Conservation (phyloP, 2,113 vertebrate genomes). For the Rhynchomys soricoides region DNA sequence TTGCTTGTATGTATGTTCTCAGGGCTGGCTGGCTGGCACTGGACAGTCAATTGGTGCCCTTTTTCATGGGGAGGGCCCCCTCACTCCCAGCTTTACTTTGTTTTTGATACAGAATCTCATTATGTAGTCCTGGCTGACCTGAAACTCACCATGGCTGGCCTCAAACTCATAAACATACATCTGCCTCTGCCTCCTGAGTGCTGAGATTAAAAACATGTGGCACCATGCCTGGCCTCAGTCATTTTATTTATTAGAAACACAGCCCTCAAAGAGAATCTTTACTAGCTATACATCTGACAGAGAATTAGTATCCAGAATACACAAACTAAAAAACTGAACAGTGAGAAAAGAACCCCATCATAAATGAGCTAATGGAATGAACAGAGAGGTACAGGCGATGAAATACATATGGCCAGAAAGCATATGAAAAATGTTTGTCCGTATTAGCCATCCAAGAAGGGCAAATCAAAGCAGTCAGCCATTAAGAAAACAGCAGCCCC, state of each 20-base stretch:
- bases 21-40: background rate
- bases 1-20: background rate
- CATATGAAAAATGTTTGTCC: background rate
- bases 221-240: background rate
- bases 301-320: background rate
- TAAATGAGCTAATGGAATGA: background rate
- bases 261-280: no score
- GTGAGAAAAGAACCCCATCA: background rate
- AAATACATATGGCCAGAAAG: background rate
- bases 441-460: background rate
- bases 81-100: background rate
- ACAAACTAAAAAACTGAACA: background rate
- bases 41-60: background rate
- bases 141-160: background rate
- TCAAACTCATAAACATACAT: background rate
- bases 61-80: background rate
- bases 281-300: background rate
- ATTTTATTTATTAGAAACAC: background rate
- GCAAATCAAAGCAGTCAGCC: background rate
- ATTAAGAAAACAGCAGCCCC: background rate
- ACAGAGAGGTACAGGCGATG: background rate
- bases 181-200: background rate
- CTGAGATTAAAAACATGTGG: background rate
- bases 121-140: background rate
- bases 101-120: background rate